Evolutionary conservation across 2,797 vertebrate genomes (phyloP), one percentile per base, ranked within the genome.

Genomic region (Cynopterus sphinx): DNA sequence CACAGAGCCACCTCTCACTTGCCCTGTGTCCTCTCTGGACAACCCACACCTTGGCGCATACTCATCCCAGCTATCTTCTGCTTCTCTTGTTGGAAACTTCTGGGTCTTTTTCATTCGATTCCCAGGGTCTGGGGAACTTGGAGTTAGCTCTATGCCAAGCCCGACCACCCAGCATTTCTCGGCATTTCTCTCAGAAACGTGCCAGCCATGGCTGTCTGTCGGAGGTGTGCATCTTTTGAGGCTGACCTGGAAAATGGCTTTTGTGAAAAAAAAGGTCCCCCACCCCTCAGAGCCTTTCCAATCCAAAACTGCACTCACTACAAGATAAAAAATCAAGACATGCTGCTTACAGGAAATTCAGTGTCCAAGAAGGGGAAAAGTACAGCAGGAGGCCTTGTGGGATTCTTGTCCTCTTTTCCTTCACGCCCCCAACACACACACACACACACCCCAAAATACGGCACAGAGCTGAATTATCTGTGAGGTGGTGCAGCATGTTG

Each of bases 381-480:
- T 2, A 7, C 33, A 59, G 55, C 53, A 12, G 36, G n/a, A 71
- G 9, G 19, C 33, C 26, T 6, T 9, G 33, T 39, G 71, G 53
- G 36, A 22, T 71, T 53, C 92, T 71, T 74, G 51, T 51, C 4
- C 4, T 15, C 63, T 65, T 77, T 22, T 33, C 39, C 24, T 21
- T 11, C 33, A 6, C 24, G 9, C 3, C 22, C n/a, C 26, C 2
- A 6, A 0, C 2, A 33, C 12, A 70, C 9, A 68, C 21, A 1
- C 3, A 43, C 21, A 75, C 9, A 83, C 6, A 13, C 13, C 63
- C 16, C 28, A 74, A 90, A 8, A 86, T 15, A 28, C 0, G 57
- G 26, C 79, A 9, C 41, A 78, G 67, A 55, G 43, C 2, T 51
- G 43, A 90, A 17, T 12, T 12, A 63, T 81, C 67, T 67, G 31